These are phyloP conservation scores for Orchestes rusci DNA, from an alignment of 2,888 invertebrate species.

Conservation along the genomic window DNA sequence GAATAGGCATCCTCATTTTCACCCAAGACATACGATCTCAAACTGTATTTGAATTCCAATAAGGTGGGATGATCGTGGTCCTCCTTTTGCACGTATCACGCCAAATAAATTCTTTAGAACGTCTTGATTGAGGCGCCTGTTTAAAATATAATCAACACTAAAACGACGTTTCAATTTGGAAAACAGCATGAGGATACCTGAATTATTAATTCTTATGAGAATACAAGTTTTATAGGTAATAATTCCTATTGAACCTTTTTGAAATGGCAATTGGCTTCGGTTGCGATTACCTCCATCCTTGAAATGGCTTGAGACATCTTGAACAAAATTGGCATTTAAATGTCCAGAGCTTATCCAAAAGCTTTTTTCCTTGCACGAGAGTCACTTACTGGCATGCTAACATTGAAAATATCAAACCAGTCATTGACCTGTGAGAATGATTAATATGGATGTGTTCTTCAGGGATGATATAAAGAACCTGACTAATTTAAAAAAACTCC, in stretches of 20 bases:
- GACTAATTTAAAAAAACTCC: not conserved
- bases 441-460: not conserved
- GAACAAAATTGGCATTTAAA: not conserved
- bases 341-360: constrained; percentile 1
- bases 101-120: constrained; percentile 20
- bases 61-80: constrained; percentile 6
- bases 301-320: not conserved
- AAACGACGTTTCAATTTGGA: constrained; percentile 10
- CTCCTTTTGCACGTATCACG: not conserved
- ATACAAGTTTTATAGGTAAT: not conserved
- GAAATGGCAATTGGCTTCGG: constrained; percentile 3
- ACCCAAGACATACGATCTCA: constrained; percentile 20
- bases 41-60: constrained; percentile 18
- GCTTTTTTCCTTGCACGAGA: constrained; percentile 1
- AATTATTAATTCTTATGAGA: no score
- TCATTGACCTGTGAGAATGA: constrained; percentile 9
- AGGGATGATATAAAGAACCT: not conserved
- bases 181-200: constrained; percentile 3
- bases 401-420: constrained; percentile 17
- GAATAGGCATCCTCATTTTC: constrained; percentile 17
- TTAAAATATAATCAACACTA: constrained; percentile 24
- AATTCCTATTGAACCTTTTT: constrained; percentile 1
- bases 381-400: not conserved
- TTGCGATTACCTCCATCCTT: not conserved
- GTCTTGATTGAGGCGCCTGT: constrained; percentile 29